Percentiles rank a stretch among this genome's conserved stretches.
These are phyloP conservation scores for Lasioglossum malachurum DNA, from an alignment of 2,888 invertebrate genomes.

Conservation along the genomic window DNA sequence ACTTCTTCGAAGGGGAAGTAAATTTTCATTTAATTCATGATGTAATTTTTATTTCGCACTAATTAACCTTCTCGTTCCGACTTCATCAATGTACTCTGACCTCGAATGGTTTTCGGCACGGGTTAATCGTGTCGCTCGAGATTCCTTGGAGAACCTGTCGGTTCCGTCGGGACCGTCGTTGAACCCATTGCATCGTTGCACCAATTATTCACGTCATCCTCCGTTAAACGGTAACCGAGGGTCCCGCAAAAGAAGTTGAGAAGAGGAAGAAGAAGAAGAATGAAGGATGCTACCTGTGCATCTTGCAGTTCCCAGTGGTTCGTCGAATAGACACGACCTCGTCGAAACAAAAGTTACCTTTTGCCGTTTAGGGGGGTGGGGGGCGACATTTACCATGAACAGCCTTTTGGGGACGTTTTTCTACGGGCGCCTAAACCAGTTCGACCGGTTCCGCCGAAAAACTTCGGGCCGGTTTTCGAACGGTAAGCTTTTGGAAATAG, in stretches of 20 bases:
- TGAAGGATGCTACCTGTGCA: background rate
- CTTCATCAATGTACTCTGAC: background rate
- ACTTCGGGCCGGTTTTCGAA: constrained; percentile 73
- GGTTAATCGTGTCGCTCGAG: background rate
- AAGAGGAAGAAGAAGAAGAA: background rate
- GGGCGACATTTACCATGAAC: background rate
- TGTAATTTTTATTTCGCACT: no score
- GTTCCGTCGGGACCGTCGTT: background rate
- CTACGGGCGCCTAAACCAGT: constrained; percentile 73
- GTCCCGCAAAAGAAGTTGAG: background rate
- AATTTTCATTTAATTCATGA: no score
- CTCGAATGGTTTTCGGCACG: background rate
- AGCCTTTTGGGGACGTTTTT: background rate
- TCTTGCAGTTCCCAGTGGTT: constrained; percentile 37
- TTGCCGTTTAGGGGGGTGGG: constrained; percentile 52
- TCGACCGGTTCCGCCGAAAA: constrained; percentile 81
- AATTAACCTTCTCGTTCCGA: no score
- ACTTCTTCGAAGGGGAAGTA: no score
- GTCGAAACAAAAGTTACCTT: constrained; percentile 78
- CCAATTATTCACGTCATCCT: constrained; percentile 1
- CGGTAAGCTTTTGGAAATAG: constrained; percentile 30
- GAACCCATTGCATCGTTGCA: background rate
- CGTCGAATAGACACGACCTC: constrained; percentile 66
- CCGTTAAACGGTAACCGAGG: background rate
- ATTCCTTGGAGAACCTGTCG: background rate